phyloP scores from a whole-genome alignment of 2,113 vertebrate species.

The Riparia riparia region DNA sequence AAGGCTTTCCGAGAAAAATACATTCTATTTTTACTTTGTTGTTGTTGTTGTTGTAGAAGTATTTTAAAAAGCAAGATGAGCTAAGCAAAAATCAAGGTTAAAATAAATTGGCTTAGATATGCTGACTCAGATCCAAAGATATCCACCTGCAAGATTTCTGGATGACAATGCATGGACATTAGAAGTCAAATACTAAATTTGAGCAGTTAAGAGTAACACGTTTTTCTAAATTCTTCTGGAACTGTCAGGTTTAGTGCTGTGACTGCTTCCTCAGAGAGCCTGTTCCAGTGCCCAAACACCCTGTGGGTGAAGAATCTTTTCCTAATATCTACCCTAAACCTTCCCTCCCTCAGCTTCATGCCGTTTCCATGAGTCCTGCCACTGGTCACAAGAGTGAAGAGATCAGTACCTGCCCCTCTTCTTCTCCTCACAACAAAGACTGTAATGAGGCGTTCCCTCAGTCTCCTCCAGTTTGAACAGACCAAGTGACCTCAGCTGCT shows the following conservation, averaged over 20 bases:
- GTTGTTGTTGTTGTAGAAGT: background rate
- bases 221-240: background rate
- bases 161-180: background rate
- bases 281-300: background rate
- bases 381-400: background rate
- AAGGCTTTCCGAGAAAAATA: background rate
- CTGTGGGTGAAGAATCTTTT: background rate
- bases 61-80: background rate
- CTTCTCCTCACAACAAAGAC: no score
- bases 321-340: background rate
- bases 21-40: background rate
- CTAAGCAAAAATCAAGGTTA: background rate
- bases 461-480: background rate
- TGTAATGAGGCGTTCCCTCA: no score
- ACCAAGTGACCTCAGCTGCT: accelerated
- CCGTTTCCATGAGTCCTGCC: background rate
- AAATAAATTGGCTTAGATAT: background rate
- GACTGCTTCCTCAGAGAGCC: background rate
- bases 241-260: background rate
- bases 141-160: background rate
- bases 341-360: background rate
- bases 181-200: background rate
- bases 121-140: background rate
- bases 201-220: background rate
- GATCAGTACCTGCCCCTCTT: background rate